Evolutionary conservation across 2,888 invertebrate species (phyloP), one percentile per base, ranked within the genome.

Genomic region (Ectropis crepuscularia): DNA sequence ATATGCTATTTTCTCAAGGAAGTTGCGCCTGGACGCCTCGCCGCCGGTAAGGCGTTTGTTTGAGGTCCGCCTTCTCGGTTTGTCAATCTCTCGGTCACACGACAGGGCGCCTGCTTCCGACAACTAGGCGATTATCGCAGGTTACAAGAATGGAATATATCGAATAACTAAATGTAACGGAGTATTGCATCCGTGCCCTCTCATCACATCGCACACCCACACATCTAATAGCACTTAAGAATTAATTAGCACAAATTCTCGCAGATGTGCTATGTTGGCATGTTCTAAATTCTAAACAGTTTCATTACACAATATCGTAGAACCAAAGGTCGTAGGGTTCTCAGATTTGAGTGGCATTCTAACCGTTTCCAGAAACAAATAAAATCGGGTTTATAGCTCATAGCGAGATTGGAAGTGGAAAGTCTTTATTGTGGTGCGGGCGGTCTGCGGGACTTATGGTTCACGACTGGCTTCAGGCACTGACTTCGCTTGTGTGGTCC

Each of bases 401-500:
- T 83, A 85, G 75, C 73, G 76, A 82, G 81, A 86, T 85, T 85
- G 82, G 80, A 80, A 85, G 76, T 79, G 75, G 80, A 81, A 84
- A 83, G 85, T 82, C 83, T 88, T 85, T 86, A 88, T 87, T 81
- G 79, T 79, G 76, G 80, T 71, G 74, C 74, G 77, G 73, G 78
- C 76, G 78, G 80, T 75, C 76, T 28, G 76, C 60, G 49, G 75
- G 80, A 85, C 83, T 89, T 86, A 86, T 81, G 77, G 88, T 81
- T 82, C 89, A 90, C 89, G 90, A 90, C 83, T 86, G 81, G 86
- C 89, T 89, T 68, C 72, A 63, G 89, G 89, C 89, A 70, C 75
- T 77, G 75, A 74, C 73, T 74, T 79, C 71, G 80, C 78, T 76
- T 84, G 90, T 89, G 90, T 89, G 90, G 89, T 88, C 90, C 70